These are phyloP conservation scores for Atrichornis clamosus DNA, from an alignment of 2,113 vertebrate species.

Conservation along the genomic window DNA sequence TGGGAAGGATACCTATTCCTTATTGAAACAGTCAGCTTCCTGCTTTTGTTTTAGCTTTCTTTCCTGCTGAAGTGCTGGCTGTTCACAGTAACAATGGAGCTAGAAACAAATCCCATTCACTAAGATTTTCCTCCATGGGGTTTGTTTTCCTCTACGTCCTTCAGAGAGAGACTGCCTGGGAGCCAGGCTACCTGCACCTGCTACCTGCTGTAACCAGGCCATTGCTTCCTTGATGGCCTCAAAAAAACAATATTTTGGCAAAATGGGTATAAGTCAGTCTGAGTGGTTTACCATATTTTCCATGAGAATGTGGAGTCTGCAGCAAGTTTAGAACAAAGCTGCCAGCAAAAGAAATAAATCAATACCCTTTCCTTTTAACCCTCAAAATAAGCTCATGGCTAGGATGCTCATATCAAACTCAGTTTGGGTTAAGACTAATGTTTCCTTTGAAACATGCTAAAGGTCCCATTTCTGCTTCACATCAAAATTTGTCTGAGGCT, in stretches of 20 bases:
- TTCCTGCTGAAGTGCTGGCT: slow-evolving; percentile 7
- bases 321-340: neutral
- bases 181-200: neutral
- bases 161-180: neutral
- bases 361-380: neutral
- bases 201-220: neutral
- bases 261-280: neutral
- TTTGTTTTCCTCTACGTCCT: neutral
- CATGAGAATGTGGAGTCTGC: neutral
- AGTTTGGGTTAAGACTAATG: neutral
- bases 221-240: neutral
- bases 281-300: neutral
- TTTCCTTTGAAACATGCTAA: neutral
- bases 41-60: slow-evolving; percentile 56
- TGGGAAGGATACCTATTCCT: slow-evolving; percentile 43
- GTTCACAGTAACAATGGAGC: slow-evolving; percentile 19
- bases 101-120: neutral
- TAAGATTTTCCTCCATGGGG: neutral
- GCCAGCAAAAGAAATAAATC: neutral
- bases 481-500: neutral
- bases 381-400: neutral
- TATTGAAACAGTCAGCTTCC: slow-evolving; percentile 32
- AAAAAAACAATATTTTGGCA: neutral
- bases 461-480: neutral
- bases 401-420: neutral